Percentiles rank a stretch among this genome's conserved stretches.
phyloP scores from a whole-genome alignment of 2,113 vertebrate genomes.

The Crotalus horridus region DNA sequence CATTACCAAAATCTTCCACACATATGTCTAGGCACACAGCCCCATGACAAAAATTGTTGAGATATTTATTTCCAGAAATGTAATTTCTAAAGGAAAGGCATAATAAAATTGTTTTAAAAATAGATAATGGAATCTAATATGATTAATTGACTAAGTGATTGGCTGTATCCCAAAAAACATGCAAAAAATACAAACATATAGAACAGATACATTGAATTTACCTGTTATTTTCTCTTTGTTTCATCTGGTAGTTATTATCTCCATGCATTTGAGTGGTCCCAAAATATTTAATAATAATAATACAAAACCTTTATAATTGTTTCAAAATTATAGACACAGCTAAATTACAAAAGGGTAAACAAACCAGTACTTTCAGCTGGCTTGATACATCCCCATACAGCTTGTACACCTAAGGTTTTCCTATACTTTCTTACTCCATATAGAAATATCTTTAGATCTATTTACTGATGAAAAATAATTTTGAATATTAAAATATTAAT shows the following conservation, averaged over 20 bases:
- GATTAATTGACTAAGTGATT: not conserved
- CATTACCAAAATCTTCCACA: not conserved
- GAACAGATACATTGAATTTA: not conserved
- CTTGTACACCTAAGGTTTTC: not conserved
- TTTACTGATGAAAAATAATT: not conserved
- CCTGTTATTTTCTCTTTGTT: not conserved
- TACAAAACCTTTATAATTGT: not conserved
- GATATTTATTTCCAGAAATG: not conserved
- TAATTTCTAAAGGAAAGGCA: not conserved
- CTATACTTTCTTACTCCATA: not conserved
- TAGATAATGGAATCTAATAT: not conserved
- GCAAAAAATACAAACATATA: not conserved
- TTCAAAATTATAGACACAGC: not conserved
- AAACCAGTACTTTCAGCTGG: not conserved
- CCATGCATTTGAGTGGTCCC: not conserved
- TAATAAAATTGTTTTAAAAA: not conserved
- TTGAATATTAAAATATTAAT: not conserved
- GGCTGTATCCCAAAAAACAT: not conserved
- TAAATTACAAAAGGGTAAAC: not conserved
- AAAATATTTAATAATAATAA: not conserved
- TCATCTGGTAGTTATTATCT: not conserved
- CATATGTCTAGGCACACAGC: not conserved
- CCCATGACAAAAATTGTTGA: not conserved
- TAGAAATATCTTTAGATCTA: not conserved
- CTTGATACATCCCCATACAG: not conserved